These are phyloP conservation scores for Macaca fascicularis DNA, from an alignment of 2,113 vertebrate species.

Conservation along the genomic window DNA sequence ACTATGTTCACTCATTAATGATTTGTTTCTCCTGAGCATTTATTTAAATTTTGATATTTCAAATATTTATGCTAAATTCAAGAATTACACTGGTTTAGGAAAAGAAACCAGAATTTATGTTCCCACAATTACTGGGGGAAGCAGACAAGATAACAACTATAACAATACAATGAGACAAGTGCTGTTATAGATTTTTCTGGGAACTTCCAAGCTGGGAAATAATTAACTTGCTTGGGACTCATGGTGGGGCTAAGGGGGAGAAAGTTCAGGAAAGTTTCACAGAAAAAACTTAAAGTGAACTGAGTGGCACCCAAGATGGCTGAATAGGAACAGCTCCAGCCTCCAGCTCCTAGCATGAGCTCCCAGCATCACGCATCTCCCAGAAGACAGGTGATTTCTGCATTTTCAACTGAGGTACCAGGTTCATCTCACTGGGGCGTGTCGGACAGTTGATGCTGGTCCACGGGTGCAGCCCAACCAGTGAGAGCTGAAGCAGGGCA, in stretches of 20 bases:
- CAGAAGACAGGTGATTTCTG: no score
- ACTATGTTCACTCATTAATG: background rate
- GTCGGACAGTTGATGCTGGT: no score
- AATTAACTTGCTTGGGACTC: background rate
- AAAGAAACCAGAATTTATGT: background rate
- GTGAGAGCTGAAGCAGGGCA: no score
- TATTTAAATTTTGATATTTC: conserved; percentile 3
- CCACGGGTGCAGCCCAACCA: accelerated
- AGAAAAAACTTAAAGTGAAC: background rate
- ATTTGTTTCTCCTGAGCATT: conserved; percentile 28
- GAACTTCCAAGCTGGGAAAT: background rate
- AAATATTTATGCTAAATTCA: background rate
- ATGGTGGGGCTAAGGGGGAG: background rate
- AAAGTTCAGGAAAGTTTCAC: background rate
- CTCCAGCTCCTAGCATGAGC: no score
- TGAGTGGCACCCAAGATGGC: no score
- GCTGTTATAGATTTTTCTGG: background rate
- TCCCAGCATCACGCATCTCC: no score
- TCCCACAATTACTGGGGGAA: background rate
- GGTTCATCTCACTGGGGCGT: no score
- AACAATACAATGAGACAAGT: background rate
- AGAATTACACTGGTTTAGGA: background rate
- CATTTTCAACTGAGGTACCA: no score
- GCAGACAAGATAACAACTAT: background rate
- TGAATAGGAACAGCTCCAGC: no score